Evolutionary conservation across 2,888 invertebrate species (phyloP).

Genomic region (Boloria euphrosyne): DNA sequence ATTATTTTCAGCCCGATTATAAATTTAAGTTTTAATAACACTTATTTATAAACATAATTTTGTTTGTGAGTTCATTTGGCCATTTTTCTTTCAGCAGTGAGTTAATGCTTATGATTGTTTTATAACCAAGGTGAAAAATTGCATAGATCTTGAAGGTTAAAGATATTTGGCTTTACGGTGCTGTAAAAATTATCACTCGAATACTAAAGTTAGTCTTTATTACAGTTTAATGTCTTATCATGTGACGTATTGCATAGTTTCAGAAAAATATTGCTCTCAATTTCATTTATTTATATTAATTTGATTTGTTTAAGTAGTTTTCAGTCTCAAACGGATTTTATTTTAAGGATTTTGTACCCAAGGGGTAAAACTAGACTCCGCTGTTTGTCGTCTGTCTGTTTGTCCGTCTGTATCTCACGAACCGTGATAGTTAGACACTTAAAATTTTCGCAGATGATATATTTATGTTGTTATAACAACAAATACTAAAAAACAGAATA

Average conservation of each 20-base stretch:
- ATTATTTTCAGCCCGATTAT: slow-evolving; percentile 14
- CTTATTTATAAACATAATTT: neutral
- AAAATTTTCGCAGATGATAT: too few relatives aligned
- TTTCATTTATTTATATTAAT: neutral
- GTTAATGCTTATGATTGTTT: neutral
- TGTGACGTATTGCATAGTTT: neutral
- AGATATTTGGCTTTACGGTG: slow-evolving; percentile 18
- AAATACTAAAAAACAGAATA: too few relatives aligned
- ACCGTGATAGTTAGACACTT: too few relatives aligned
- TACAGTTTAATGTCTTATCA: slow-evolving; percentile 12
- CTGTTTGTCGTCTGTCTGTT: too few relatives aligned
- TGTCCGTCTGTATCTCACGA: too few relatives aligned
- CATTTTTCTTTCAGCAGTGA: slow-evolving; percentile 8
- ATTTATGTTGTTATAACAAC: too few relatives aligned
- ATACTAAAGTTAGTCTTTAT: slow-evolving; percentile 19
- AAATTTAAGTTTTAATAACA: slow-evolving; percentile 9
- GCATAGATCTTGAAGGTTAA: slow-evolving; percentile 7
- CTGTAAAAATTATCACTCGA: slow-evolving; percentile 21
- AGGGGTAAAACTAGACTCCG: too few relatives aligned
- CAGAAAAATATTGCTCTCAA: neutral
- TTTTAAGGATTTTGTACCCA: too few relatives aligned
- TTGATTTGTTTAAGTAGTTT: neutral
- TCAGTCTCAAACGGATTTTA: too few relatives aligned
- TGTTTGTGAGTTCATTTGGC: neutral
- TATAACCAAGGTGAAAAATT: neutral